Conservation (phyloP, 2,888 invertebrate species). For the Brenthis hecate region DNA sequence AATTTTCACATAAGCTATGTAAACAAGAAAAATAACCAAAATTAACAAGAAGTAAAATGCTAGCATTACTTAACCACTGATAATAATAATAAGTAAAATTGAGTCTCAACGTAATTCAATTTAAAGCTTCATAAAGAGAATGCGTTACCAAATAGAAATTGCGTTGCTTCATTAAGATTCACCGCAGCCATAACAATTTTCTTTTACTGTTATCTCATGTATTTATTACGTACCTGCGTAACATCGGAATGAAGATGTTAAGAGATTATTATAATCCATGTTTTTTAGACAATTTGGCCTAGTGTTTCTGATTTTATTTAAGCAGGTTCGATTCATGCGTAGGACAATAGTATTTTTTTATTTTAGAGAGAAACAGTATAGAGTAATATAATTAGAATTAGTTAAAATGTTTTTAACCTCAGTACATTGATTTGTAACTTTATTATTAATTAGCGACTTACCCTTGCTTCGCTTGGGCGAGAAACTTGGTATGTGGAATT, state of each 20-base stretch:
- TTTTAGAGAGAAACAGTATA: too few relatives aligned
- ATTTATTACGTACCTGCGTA: slow-evolving; percentile 39
- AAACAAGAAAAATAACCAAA: too few relatives aligned
- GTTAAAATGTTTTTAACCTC: too few relatives aligned
- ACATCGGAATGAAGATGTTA: slow-evolving; percentile 19
- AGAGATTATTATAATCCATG: not conserved
- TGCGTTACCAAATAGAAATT: slow-evolving; percentile 10
- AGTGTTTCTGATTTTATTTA: not conserved
- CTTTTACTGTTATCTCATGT: slow-evolving; percentile 41
- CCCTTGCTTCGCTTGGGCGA: too few relatives aligned
- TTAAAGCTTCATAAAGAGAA: slow-evolving; percentile 15
- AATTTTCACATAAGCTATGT: too few relatives aligned
- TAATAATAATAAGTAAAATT: slow-evolving; percentile 6
- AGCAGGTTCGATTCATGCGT: not conserved
- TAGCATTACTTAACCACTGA: not conserved
- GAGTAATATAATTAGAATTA: too few relatives aligned
- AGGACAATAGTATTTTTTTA: not conserved
- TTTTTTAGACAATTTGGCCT: not conserved
- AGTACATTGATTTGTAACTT: too few relatives aligned
- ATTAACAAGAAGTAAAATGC: not conserved
- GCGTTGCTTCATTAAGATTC: slow-evolving; percentile 17
- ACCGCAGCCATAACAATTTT: slow-evolving; percentile 37
- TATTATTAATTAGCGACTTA: too few relatives aligned
- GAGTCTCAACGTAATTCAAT: slow-evolving; percentile 8
- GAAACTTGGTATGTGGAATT: too few relatives aligned